These are phyloP conservation scores for Sepioteuthis lessoniana DNA, from an alignment of 2,888 invertebrate genomes.

Conservation along the genomic window DNA sequence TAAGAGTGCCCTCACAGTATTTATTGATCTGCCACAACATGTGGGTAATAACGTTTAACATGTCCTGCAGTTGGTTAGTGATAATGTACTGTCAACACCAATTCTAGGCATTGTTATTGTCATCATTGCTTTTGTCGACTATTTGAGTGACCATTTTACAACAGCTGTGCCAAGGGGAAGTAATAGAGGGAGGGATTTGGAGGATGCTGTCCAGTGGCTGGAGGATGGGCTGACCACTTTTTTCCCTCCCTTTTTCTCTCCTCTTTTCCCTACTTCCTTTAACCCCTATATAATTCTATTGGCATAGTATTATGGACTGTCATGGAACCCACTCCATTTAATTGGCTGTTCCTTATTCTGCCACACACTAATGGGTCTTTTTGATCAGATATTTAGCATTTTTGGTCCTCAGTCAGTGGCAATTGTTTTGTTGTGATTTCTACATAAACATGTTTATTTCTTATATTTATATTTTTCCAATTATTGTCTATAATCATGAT, in stretches of 20 bases:
- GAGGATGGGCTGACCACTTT: background rate
- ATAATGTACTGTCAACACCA: background rate
- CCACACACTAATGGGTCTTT: background rate
- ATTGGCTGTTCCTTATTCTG: background rate
- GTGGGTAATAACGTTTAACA: background rate
- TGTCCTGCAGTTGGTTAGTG: slow-evolving; percentile 23
- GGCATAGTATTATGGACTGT: background rate
- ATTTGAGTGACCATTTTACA: background rate
- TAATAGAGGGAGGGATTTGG: too few species aligned
- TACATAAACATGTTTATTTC: background rate
- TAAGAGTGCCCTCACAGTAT: background rate
- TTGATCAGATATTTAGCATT: background rate
- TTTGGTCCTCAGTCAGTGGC: background rate
- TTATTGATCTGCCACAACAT: slow-evolving; percentile 33
- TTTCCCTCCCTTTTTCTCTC: background rate
- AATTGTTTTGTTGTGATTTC: background rate
- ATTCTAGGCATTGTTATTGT: slow-evolving; percentile 33
- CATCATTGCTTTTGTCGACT: background rate
- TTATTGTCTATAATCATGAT: background rate
- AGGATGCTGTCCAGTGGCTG: background rate
- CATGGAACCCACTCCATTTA: background rate
- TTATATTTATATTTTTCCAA: background rate
- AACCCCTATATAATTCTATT: background rate
- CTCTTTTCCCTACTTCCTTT: background rate
- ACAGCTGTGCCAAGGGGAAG: background rate